Conservation (phyloP, 2,888 invertebrate species). For the Hydropsyche betteni region DNA sequence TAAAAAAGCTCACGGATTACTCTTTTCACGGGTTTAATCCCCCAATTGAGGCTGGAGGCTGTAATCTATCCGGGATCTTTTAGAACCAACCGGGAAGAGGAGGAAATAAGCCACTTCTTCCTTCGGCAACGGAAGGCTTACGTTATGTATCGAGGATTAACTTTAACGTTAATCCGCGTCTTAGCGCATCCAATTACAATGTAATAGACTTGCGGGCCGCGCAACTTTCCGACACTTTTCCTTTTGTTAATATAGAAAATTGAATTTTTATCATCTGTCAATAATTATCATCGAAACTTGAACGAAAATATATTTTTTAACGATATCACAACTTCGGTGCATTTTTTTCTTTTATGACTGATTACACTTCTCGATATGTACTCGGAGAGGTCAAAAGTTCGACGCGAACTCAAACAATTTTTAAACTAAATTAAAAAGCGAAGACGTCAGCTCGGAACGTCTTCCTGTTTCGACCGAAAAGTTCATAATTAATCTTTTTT, state of each 20-base stretch:
- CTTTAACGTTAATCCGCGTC: conserved; percentile 36
- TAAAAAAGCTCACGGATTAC: conserved; percentile 29
- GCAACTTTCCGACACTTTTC: neutral
- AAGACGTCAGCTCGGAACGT: neutral
- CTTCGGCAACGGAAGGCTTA: conserved; percentile 42
- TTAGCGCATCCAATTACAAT: conserved; percentile 43
- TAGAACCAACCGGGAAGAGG: neutral
- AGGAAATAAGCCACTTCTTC: conserved; percentile 31
- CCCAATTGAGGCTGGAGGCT: conserved; percentile 13
- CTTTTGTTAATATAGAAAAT: too few relatives aligned
- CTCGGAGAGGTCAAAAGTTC: neutral
- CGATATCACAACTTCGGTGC: too few relatives aligned
- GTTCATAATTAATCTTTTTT: conserved; percentile 10
- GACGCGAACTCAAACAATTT: conserved; percentile 5
- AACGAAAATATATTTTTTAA: too few relatives aligned
- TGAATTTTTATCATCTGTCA: too few relatives aligned
- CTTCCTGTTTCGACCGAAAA: neutral
- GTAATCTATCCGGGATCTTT: conserved; percentile 31
- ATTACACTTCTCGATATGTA: too few relatives aligned
- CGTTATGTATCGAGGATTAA: conserved; percentile 38
- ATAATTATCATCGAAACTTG: too few relatives aligned
- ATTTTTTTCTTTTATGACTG: too few relatives aligned
- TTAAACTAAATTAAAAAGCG: conserved; percentile 13
- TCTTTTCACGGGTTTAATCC: conserved; percentile 41
- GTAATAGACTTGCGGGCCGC: conserved; percentile 28